Evolutionary conservation across 2,797 vertebrate genomes (phyloP), one percentile per base, ranked within the genome.

Genomic region (Eleutherodactylus coqui): DNA sequence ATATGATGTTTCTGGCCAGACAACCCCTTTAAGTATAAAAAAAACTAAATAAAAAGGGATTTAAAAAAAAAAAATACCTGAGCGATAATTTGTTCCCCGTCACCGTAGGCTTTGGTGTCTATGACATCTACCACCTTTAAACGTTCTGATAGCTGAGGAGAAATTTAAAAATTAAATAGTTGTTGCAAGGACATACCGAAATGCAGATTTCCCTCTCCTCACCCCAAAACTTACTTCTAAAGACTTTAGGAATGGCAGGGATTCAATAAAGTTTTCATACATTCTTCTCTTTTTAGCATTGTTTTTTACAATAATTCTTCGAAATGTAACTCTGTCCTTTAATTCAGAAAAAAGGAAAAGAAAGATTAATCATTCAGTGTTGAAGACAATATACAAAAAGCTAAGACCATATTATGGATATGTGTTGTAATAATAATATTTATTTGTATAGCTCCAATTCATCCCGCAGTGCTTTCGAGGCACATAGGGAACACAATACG

Each of bases 71-170:
- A 51, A 70, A 47, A 34, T 93, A 99, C 98, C 98, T 99, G 98
- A 96, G 96, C 96, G 92, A 99, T 99, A 75, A 99, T 98, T 93
- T 96, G 97, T 95, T 99, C 97, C 89, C 96, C 95, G 76, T 97
- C 95, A 75, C 88, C 94, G 93, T 96, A 99, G 88, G 94, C 94
- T 95, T 96, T 99, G 85, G 97, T 96, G 88, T 96, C 96, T 88
- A 99, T 94, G 75, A 99, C 98, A 83, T 99, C 98, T 81, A 98
- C 98, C 82, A 99, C 98, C 93, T 99, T 99, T 94, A 99, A 97
- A 89, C 98, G 97, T 92, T 99, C 98, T 49, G 98, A 99, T 64
- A 97, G 89, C 98, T 99, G 0, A 89, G 89, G 87, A 73, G 67
- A 53, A 41, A 60, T 24, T n/a, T 13, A 38, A 29, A 78, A 77